Percentiles rank a stretch among this genome's conserved stretches.
Conservation (phyloP, 1,140 invertebrate species). For the Lutraria rhynchaena region DNA sequence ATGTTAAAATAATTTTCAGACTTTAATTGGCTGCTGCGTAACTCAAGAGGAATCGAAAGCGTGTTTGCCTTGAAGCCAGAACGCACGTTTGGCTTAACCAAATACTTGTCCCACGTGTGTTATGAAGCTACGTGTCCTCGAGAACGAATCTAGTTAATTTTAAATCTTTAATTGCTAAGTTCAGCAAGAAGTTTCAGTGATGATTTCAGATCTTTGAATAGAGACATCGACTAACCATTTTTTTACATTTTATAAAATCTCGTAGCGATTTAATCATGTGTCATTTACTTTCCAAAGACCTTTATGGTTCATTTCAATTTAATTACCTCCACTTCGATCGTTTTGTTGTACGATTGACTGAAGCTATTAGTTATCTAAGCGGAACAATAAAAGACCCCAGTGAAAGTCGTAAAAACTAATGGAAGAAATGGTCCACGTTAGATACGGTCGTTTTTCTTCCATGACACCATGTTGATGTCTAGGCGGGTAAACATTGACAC, state of each 20-base stretch:
- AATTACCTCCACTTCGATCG: slow-evolving; percentile 33
- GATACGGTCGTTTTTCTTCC: slow-evolving; percentile 26
- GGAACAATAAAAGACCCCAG: slow-evolving; percentile 32
- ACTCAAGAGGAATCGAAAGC: too few species aligned
- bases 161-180: too few species aligned
- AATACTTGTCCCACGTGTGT: too few species aligned
- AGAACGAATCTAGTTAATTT: too few species aligned
- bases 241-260: slow-evolving; percentile 1
- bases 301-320: slow-evolving; percentile 40
- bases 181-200: too few species aligned
- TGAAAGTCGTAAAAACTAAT: slow-evolving; percentile 46
- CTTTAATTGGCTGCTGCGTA: too few species aligned
- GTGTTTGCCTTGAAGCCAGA: too few species aligned
- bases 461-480: slow-evolving; percentile 28
- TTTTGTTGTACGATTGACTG: slow-evolving; percentile 40
- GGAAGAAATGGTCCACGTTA: background rate
- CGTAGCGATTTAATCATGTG: slow-evolving; percentile 24
- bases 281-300: slow-evolving; percentile 4
- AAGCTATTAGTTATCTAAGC: slow-evolving; percentile 40
- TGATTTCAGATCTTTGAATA: too few species aligned
- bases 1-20: slow-evolving; percentile 3
- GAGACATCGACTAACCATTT: too few species aligned
- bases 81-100: too few species aligned
- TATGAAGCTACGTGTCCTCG: too few species aligned
- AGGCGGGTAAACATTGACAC: too few species aligned